Base-by-base conservation (phyloP, 1,140 invertebrate genomes). In the Trialeurodes vaporariorum region DNA sequence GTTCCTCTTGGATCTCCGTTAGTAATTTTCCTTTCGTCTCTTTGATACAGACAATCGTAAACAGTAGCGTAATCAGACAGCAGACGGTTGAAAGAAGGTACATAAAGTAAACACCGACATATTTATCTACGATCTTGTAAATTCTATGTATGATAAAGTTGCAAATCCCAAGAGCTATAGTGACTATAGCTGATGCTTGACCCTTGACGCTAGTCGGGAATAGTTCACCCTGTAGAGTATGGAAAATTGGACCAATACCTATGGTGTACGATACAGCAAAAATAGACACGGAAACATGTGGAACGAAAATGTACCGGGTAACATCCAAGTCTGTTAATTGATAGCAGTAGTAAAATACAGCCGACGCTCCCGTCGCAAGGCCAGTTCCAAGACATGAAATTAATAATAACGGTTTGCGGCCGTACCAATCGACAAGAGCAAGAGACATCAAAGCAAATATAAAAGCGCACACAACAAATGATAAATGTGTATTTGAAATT, bases 21-120 rank as follows among this genome's bases (percentile, higher is more conserved):
- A 92, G 82, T 61, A 83, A 85, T 78, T 90, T 87, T 17, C 88
- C 88, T 79, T 91, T 93, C 0, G 92, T 94, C 79, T 94, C 91
- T 59, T 73, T 69, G 11, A 73, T 63, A n/a, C 68, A 67, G 17
- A 69, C 66, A 34, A 69, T 25, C 21, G 66, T 27, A 40, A 89
- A 83, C 0, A 84, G 25, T 2, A 86, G 78, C 61, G 87, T 89
- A 74, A 84, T 84, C 0, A 81, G n/a, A 49, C 68, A 63, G 24
- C 64, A 66, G 26, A 68, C 17, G 1, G 71, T 25, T 63, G 72
- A 75, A 24, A 72, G 59, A 40, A 69, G 70, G 62, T 72, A 76
- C 64, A 75, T 73, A 0, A 61, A 59, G 25, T 72, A 62, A 0
- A 66, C 25, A 0, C 72, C 73, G 17, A 65, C 67, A 0, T 22